Evolutionary conservation across 2,113 vertebrate genomes (phyloP).

Genomic region (Nymphicus hollandicus): DNA sequence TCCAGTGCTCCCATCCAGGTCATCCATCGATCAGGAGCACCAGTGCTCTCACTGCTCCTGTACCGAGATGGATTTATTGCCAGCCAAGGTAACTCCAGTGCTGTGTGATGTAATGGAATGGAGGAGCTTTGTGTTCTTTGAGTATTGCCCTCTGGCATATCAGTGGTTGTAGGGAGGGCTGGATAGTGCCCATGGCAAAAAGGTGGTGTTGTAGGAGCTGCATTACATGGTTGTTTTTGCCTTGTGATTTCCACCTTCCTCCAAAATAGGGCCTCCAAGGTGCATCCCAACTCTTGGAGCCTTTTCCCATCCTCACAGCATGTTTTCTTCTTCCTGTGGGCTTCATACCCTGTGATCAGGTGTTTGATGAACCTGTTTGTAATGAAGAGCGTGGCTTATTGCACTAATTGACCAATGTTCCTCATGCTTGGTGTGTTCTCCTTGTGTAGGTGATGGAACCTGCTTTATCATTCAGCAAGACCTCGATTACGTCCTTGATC

Average conservation of each 20-base stretch:
- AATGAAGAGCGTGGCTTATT: fast-evolving
- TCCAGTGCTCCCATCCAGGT: constrained; percentile 72
- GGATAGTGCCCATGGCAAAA: too few relatives aligned
- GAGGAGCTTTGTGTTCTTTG: not conserved
- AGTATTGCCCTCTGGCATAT: fast-evolving
- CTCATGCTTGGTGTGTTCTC: not conserved
- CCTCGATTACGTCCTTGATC: constrained; percentile 73
- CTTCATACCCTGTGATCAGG: not conserved
- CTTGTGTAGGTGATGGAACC: constrained; percentile 73
- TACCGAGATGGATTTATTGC: constrained; percentile 77
- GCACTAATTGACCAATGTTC: not conserved
- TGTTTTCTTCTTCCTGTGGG: not conserved
- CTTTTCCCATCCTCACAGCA: not conserved
- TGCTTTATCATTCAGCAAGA: constrained; percentile 79
- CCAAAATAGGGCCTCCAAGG: fast-evolving
- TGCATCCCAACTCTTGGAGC: fast-evolving
- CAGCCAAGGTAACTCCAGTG: constrained; percentile 72
- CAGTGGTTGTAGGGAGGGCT: not conserved
- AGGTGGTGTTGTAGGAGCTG: not conserved
- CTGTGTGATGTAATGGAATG: fast-evolving
- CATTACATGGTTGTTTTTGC: not conserved
- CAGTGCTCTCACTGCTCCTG: constrained; percentile 70
- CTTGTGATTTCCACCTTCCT: not conserved
- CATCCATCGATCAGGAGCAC: constrained; percentile 76
- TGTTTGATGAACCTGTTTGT: fast-evolving